Base-by-base conservation (phyloP, 2,888 invertebrate genomes). In the Pammene aurita region DNA sequence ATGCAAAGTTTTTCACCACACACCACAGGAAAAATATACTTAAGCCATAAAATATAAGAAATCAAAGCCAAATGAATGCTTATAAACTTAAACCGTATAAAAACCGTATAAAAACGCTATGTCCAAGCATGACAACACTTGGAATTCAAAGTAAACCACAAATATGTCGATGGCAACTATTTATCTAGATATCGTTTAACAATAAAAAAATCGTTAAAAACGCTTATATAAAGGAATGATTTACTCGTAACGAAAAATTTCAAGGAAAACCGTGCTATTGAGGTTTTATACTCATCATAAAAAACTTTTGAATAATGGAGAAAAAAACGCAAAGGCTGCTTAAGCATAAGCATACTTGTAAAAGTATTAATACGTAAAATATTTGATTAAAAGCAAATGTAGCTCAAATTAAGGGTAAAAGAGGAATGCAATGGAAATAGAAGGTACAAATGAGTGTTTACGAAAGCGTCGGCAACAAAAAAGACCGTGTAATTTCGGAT, bases 361-460 rank as follows among this genome's bases (percentile, higher is more conserved):
- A 7, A 26, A 9, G 14, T 13, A 48, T 48, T 18, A 42, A 16
- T 34, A 35, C n/a, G 7, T n/a, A 13, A 57, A 35, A 62, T 42
- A 41, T 57, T 68, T 63, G 42, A 46, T 64, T 44, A 52, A 50
- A 52, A 58, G 63, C 42, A 67, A 67, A 63, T 63, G 26, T 48
- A 13, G 55, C 48, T 55, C 26, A 56, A 44, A 60, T 66, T 66
- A 46, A 6, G 78, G 80, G 76, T 80, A 76, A 76, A 76, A 77
- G 72, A 75, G 75, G 77, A 80, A 77, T 78, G 77, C 74, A 80
- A 75, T 77, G 76, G 75, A 81, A 81, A 83, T 76, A 79, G 75
- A 82, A 79, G 76, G 78, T 80, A 80, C 76, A 86, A 86, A 86
- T 84, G 80, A 88, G 83, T 88, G 86, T 88, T 88, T 87, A 84